phyloP scores from a whole-genome alignment of 2,113 vertebrate species.

The Ceratotherium simum region DNA sequence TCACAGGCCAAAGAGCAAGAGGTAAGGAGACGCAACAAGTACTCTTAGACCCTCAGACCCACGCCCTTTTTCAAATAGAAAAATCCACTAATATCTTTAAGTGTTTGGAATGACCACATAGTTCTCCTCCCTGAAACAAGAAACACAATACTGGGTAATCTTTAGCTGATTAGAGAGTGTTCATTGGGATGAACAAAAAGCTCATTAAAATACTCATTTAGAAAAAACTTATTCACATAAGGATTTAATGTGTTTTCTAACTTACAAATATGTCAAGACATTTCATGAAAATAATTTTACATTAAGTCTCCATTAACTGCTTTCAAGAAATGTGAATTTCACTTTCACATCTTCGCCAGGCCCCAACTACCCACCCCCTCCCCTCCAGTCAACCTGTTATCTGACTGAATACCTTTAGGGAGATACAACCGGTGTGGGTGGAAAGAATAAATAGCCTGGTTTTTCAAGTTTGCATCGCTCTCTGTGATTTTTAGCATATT shows the following conservation, averaged over 20 bases:
- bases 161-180: not conserved
- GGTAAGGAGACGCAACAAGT: not conserved
- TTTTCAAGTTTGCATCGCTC: not conserved
- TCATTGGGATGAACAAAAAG: not conserved
- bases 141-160: not conserved
- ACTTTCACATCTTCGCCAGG: not conserved
- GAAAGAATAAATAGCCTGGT: not conserved
- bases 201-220: not conserved
- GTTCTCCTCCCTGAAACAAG: not conserved
- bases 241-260: slow-evolving; percentile 10
- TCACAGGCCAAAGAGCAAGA: not conserved
- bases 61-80: not conserved
- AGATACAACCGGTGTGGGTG: not conserved
- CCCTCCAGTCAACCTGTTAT: not conserved
- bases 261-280: not conserved
- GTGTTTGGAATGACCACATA: not conserved
- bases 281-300: not conserved
- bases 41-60: not conserved
- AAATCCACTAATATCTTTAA: not conserved
- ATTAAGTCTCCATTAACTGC: not conserved
- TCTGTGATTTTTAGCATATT: not conserved
- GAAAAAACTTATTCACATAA: not conserved
- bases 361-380: not conserved
- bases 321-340: not conserved
- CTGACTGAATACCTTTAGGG: not conserved